Percentiles rank a stretch among this genome's conserved stretches.
These are phyloP conservation scores for Orientallactaga bullata DNA, from an alignment of 2,113 vertebrate species.

Conservation along the genomic window DNA sequence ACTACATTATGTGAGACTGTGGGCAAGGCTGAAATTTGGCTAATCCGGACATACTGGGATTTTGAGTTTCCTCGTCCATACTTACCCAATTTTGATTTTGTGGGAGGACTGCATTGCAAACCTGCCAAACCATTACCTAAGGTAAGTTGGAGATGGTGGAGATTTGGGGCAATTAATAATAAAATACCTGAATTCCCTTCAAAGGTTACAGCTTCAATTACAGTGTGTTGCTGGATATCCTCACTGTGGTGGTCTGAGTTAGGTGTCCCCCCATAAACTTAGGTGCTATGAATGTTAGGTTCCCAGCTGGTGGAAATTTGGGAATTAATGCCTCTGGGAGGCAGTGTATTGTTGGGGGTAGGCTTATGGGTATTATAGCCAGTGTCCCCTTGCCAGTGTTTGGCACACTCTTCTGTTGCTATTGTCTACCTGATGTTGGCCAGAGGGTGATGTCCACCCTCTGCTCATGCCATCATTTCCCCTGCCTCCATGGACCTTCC, in stretches of 20 bases:
- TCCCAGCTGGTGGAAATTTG: too few relatives aligned
- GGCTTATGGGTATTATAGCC: too few relatives aligned
- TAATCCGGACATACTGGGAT: conserved; percentile 95
- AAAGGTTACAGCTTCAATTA: not conserved
- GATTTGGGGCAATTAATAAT: not conserved
- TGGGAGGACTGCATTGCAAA: conserved; percentile 94
- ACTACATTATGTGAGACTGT: conserved; percentile 91
- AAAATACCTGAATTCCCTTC: not conserved
- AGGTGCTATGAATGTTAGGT: too few relatives aligned
- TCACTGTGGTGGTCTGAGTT: not conserved
- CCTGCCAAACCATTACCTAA: conserved; percentile 92
- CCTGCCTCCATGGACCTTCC: too few relatives aligned
- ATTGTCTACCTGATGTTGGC: too few relatives aligned
- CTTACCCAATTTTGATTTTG: conserved; percentile 94
- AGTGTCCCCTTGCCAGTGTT: too few relatives aligned
- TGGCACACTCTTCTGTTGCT: too few relatives aligned
- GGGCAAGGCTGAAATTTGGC: conserved; percentile 94
- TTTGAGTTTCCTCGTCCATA: conserved; percentile 93
- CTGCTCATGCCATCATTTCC: too few relatives aligned
- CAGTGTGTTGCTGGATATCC: not conserved
- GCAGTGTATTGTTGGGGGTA: too few relatives aligned
- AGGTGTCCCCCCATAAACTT: too few relatives aligned
- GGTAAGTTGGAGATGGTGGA: conserved; percentile 79
- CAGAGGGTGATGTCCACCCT: too few relatives aligned
- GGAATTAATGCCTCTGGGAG: too few relatives aligned